phyloP scores from a whole-genome alignment of 2,113 vertebrate genomes.

The Cyphomyrus discorhynchus region DNA sequence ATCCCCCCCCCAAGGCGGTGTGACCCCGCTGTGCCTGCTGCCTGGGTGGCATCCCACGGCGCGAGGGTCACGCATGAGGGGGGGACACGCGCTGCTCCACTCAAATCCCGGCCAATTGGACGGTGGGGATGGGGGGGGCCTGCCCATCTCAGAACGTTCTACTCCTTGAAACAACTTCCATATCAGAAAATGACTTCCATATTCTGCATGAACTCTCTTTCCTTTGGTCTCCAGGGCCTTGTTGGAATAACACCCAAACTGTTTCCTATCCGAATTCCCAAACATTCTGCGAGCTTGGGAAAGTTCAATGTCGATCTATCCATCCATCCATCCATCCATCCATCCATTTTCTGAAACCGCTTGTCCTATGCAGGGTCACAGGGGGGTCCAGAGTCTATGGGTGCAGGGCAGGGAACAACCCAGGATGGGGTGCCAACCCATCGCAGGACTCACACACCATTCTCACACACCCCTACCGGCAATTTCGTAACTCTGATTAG shows the following conservation, averaged over 20 bases:
- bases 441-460: too few relatives aligned
- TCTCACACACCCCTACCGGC: too few relatives aligned
- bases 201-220: background rate
- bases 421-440: too few relatives aligned
- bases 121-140: background rate
- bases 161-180: background rate
- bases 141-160: too few relatives aligned
- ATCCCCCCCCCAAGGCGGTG: conserved; percentile 56
- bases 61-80: conserved; percentile 58
- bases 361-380: too few relatives aligned
- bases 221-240: background rate
- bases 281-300: background rate
- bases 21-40: conserved; percentile 77
- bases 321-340: too few relatives aligned
- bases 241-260: background rate
- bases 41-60: conserved; percentile 73
- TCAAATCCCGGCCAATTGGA: background rate
- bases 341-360: too few relatives aligned
- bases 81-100: background rate
- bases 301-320: background rate
- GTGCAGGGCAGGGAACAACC: too few relatives aligned
- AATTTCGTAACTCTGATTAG: too few relatives aligned
- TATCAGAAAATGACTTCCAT: background rate
- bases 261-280: background rate
- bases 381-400: too few relatives aligned